Percentiles rank a stretch among this genome's conserved stretches.
These are phyloP conservation scores for Zhuqinia jingwanae DNA, from an alignment of 2,888 invertebrate species.

Conservation along the genomic window DNA sequence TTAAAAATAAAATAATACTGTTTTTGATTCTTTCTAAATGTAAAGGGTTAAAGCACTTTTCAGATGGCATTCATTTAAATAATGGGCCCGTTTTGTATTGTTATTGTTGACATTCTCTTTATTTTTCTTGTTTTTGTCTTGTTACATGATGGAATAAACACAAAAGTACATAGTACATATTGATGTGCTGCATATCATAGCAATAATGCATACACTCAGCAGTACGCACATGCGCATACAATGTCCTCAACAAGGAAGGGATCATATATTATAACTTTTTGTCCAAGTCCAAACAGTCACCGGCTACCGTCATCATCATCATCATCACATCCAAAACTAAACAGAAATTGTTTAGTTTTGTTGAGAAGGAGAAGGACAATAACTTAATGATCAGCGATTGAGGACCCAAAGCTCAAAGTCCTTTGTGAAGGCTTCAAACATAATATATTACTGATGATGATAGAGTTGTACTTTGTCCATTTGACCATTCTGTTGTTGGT, in stretches of 20 bases:
- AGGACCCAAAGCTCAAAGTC: conserved; percentile 17
- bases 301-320: background rate
- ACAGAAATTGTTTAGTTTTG: background rate
- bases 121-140: background rate
- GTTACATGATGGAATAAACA: background rate
- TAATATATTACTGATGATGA: background rate
- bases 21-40: background rate
- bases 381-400: background rate
- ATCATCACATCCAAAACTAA: no score
- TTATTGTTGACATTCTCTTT: no score
- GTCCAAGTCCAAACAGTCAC: background rate
- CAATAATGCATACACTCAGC: no score
- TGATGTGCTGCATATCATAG: no score
- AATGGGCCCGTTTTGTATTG: no score
- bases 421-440: background rate
- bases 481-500: background rate
- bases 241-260: background rate
- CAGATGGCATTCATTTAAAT: no score
- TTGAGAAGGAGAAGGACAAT: conserved; percentile 1
- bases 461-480: background rate
- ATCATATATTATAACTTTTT: background rate
- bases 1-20: background rate
- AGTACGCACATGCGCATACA: no score
- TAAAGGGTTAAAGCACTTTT: background rate
- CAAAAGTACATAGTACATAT: background rate